phyloP scores from a whole-genome alignment of 2,797 vertebrate species.

The Adrianichthys oophorus region DNA sequence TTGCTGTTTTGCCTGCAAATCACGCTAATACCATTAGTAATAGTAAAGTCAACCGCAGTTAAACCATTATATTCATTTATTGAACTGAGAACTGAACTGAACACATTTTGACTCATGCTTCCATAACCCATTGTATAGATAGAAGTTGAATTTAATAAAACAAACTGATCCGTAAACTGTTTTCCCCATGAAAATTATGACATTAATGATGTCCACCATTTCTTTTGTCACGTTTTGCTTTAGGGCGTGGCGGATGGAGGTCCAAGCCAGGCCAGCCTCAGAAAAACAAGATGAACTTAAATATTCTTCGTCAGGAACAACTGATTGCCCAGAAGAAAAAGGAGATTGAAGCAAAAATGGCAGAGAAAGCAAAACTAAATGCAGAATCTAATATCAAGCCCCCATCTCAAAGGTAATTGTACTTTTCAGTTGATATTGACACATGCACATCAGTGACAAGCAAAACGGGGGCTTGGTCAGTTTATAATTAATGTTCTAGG shows the following conservation, averaged over 20 bases:
- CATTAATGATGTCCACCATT: too few relatives aligned
- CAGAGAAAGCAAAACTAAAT: conserved; percentile 82
- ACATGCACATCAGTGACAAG: neutral
- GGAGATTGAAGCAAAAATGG: conserved; percentile 93
- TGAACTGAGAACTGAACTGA: too few relatives aligned
- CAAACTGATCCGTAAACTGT: too few relatives aligned
- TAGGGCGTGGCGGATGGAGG: conserved; percentile 88
- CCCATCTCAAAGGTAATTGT: conserved; percentile 69
- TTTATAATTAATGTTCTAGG: neutral
- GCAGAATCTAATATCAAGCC: conserved; percentile 71
- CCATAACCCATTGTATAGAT: too few relatives aligned
- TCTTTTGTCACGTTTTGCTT: neutral
- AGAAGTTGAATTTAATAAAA: too few relatives aligned
- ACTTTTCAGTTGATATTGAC: neutral
- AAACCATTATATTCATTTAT: too few relatives aligned
- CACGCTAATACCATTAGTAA: too few relatives aligned
- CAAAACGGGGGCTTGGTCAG: neutral
- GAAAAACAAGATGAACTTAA: conserved; percentile 89
- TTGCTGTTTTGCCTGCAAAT: too few relatives aligned
- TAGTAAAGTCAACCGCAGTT: too few relatives aligned
- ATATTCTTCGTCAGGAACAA: conserved; percentile 92
- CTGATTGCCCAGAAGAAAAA: conserved; percentile 95
- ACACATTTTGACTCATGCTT: too few relatives aligned
- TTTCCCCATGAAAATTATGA: too few relatives aligned
- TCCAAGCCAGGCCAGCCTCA: conserved; percentile 75